Evolutionary conservation across 2,113 vertebrate genomes (phyloP).

Genomic region (Regulus satrapa): DNA sequence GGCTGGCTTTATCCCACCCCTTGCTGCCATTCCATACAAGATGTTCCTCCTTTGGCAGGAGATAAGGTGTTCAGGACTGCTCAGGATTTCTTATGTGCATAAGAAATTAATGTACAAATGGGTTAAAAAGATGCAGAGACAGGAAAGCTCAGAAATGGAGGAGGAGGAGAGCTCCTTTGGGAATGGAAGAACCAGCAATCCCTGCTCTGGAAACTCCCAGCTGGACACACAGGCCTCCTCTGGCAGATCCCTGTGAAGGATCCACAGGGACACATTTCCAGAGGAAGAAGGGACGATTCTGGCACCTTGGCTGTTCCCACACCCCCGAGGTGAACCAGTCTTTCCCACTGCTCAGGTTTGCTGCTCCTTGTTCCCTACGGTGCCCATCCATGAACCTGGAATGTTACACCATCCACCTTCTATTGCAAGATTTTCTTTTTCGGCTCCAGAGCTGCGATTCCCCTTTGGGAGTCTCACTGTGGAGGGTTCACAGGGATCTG

Average conservation of each 20-base stretch:
- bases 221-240: neutral
- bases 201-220: neutral
- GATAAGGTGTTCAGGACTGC: conserved; percentile 50
- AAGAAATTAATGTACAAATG: neutral
- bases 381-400: neutral
- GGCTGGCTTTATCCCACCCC: rapidly evolving
- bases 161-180: conserved; percentile 22
- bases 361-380: neutral
- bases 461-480: neutral
- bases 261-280: rapidly evolving
- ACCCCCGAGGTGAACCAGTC: too few species aligned
- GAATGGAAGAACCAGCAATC: conserved; percentile 41
- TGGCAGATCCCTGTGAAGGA: neutral
- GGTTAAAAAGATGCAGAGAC: neutral
- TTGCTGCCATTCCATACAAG: neutral
- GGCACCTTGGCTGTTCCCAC: neutral
- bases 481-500: neutral
- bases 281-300: neutral
- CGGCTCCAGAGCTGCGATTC: neutral
- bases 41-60: neutral
- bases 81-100: neutral
- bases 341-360: neutral
- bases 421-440: too few species aligned
- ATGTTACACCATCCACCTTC: neutral
- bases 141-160: conserved; percentile 12